A percentile compares a stretch with the other conserved stretches of the same genome.
Conservation (phyloP, 2,797 vertebrate genomes). For the Sebastolobus alascanus region DNA sequence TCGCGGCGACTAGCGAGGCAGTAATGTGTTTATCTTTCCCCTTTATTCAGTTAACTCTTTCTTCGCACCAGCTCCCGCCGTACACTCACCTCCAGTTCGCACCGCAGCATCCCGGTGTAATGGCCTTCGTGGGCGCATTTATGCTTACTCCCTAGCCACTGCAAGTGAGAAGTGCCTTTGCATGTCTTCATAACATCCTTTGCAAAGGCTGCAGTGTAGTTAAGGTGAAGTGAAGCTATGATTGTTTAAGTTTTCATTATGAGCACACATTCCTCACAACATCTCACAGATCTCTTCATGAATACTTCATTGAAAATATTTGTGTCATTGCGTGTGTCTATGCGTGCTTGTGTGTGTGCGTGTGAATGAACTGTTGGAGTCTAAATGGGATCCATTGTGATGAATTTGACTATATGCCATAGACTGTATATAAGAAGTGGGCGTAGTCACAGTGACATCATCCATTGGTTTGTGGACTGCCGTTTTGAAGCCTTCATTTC, state of each 20-base stretch:
- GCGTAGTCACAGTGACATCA: too few relatives aligned
- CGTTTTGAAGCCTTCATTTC: too few relatives aligned
- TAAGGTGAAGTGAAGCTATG: conserved; percentile 23
- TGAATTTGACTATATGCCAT: background rate
- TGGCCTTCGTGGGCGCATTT: conserved; percentile 46
- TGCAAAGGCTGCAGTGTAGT: conserved; percentile 34
- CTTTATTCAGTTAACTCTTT: conserved; percentile 82
- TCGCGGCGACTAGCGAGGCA: conserved; percentile 72
- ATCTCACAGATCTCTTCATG: background rate
- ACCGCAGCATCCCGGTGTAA: conserved; percentile 39
- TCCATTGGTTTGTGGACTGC: too few relatives aligned
- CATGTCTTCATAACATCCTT: conserved; percentile 50
- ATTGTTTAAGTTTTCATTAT: conserved; percentile 23
- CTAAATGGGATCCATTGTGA: conserved; percentile 20
- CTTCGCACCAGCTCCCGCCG: conserved; percentile 47
- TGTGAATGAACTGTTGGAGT: background rate
- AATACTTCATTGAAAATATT: background rate
- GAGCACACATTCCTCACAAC: background rate
- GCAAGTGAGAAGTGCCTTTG: conserved; percentile 61
- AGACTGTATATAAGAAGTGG: too few relatives aligned
- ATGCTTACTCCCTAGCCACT: conserved; percentile 44
- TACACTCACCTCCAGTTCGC: conserved; percentile 45
- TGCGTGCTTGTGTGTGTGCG: conserved; percentile 4
- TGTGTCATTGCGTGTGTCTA: background rate
- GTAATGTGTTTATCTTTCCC: conserved; percentile 84